Base-by-base conservation (phyloP, 2,888 invertebrate genomes). In the Lepidochrysops patricia region DNA sequence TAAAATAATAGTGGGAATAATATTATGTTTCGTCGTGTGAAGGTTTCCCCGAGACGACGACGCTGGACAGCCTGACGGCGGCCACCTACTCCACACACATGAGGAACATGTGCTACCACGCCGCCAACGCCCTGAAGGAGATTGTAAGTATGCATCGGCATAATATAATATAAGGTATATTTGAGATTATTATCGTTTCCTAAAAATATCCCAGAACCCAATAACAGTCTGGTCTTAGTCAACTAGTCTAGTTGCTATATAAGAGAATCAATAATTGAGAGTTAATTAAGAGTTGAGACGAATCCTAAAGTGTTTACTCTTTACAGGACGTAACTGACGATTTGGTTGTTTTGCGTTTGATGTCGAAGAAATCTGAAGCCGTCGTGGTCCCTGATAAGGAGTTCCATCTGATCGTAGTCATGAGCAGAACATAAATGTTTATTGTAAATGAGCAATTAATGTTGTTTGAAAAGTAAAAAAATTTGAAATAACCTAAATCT, bases 1-100 rank as follows among this genome's bases (percentile, higher is more conserved):
- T n/a, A n/a, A n/a, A n/a, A n/a, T n/a, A n/a, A n/a, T n/a, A n/a
- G n/a, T n/a, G n/a, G n/a, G n/a, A n/a, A n/a, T n/a, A n/a, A n/a
- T n/a, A n/a, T n/a, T n/a, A n/a, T n/a, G 49, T 49, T 6, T 25
- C 25, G 23, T 7, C 7, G 7, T 23, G 23, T 12, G 6, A 1
- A 87, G 87, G 88, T 9, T 89, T 89, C 58, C 88, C 88, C 0
- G 88, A 89, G 64, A 89, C 88, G 0, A 89, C 88, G 0, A 89
- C 88, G 1, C 67, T 89, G 66, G 88, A 89, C 78, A 89, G 88
- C 49, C 77, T 89, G 69, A 88, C 88, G 0, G 88, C 88, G 0
- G 88, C 88, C 1, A 88, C 88, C 0, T 89, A 89, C 62, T 86
- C 88, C 0, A 84, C 72, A 0, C 88, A 88, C 48, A 79, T 89